Evolutionary conservation across 2,797 vertebrate genomes (phyloP).

Genomic region (Alectoris magna): DNA sequence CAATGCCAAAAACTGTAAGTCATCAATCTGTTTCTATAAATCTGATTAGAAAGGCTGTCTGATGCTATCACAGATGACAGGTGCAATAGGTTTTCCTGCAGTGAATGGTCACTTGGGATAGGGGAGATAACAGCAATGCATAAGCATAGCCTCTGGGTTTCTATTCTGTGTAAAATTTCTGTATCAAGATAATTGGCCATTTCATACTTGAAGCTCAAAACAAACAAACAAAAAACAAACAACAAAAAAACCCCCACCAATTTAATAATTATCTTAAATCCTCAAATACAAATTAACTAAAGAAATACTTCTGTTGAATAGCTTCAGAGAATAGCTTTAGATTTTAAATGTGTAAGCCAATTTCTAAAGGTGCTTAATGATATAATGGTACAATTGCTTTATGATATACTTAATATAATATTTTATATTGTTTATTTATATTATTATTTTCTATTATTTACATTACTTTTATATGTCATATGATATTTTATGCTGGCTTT

Average conservation of each 20-base stretch:
- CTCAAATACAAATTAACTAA: neutral
- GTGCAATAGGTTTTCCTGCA: neutral
- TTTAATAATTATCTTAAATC: neutral
- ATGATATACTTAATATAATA: neutral
- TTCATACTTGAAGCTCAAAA: neutral
- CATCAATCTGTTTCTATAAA: neutral
- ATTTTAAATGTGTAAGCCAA: neutral
- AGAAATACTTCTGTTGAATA: neutral
- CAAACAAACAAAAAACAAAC: neutral
- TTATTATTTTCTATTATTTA: neutral
- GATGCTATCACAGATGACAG: neutral
- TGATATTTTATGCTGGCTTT: neutral
- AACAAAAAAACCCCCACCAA: neutral
- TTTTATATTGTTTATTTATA: neutral
- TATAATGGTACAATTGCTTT: neutral
- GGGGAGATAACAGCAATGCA: neutral
- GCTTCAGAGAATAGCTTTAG: neutral
- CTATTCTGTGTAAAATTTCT: neutral
- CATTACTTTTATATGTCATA: neutral
- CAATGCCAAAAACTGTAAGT: neutral
- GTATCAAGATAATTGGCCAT: neutral
- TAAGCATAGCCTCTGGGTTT: neutral
- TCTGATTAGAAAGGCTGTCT: neutral
- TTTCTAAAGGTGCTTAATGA: neutral
- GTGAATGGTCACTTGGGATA: neutral